Conservation (phyloP, 2,888 invertebrate genomes). For the Coelinius sp. region DNA sequence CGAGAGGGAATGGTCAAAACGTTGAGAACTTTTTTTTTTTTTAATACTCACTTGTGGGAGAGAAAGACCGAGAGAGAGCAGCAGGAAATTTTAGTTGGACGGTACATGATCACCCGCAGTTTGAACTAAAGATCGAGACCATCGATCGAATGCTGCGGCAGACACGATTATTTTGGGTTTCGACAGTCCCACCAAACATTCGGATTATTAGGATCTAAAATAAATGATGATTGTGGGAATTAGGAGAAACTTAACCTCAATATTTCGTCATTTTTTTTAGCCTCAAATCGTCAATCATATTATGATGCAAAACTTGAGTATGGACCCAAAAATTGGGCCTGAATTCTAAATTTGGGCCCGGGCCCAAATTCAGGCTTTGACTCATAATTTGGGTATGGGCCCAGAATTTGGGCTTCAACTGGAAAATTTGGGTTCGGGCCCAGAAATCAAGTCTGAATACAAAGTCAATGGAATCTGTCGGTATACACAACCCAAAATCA, state of each 20-base stretch:
- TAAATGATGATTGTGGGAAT: background rate
- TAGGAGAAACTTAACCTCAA: too few relatives aligned
- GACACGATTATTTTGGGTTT: conserved; percentile 22
- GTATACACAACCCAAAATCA: too few relatives aligned
- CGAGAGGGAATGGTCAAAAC: conserved; percentile 11
- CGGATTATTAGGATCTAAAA: background rate
- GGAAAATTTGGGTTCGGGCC: too few relatives aligned
- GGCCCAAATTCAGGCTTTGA: too few relatives aligned
- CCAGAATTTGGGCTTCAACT: too few relatives aligned
- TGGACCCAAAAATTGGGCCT: too few relatives aligned
- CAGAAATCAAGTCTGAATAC: too few relatives aligned
- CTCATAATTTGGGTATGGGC: too few relatives aligned
- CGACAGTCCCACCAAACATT: background rate
- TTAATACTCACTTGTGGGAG: background rate
- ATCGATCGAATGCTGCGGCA: conserved; percentile 37
- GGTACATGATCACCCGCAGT: conserved; percentile 50
- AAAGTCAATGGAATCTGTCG: too few relatives aligned
- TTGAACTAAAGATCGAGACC: conserved; percentile 44
- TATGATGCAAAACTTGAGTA: too few relatives aligned
- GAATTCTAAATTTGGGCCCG: too few relatives aligned
- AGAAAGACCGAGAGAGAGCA: conserved; percentile 24
- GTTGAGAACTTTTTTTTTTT: background rate
- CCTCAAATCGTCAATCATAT: background rate
- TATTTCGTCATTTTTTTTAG: background rate
- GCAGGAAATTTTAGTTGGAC: conserved; percentile 44